A percentile compares a stretch with the other conserved stretches of the same genome.
phyloP scores from a whole-genome alignment of 1,140 invertebrate species.

The Aphelinus atriplicis region DNA sequence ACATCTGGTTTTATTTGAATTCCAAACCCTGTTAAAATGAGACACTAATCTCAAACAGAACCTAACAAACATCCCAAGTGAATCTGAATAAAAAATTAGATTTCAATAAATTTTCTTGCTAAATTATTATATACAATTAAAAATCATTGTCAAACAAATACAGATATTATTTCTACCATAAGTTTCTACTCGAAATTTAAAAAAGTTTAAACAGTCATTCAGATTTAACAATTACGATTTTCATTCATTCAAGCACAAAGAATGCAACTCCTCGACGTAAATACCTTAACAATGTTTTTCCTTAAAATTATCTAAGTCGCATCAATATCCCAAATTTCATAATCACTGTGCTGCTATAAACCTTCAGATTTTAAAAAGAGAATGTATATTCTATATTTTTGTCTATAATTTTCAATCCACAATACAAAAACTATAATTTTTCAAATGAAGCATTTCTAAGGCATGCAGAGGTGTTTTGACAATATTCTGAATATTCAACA shows the following conservation, averaged over 20 bases:
- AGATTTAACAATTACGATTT: not conserved
- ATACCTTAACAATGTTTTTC: slow-evolving; percentile 26
- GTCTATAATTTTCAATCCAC: no score
- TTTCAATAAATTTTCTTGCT: no score
- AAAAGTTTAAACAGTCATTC: not conserved
- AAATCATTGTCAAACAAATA: slow-evolving; percentile 7
- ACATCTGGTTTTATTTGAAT: not conserved
- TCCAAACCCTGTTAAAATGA: not conserved
- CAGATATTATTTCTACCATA: not conserved
- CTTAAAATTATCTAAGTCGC: not conserved
- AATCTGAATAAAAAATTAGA: no score
- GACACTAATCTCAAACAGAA: not conserved
- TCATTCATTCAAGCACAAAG: slow-evolving; percentile 26
- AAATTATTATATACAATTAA: slow-evolving; percentile 6
- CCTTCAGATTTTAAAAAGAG: no score
- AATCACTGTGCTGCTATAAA: no score
- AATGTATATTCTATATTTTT: no score
- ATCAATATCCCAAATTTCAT: no score
- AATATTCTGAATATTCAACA: no score
- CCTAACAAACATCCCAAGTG: not conserved
- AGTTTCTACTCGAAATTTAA: not conserved
- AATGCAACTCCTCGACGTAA: slow-evolving; percentile 30
- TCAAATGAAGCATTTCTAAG: no score
- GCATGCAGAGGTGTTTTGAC: no score
- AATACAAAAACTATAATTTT: no score